phyloP scores from a whole-genome alignment of 2,888 invertebrate species.

The Halictus ligatus region DNA sequence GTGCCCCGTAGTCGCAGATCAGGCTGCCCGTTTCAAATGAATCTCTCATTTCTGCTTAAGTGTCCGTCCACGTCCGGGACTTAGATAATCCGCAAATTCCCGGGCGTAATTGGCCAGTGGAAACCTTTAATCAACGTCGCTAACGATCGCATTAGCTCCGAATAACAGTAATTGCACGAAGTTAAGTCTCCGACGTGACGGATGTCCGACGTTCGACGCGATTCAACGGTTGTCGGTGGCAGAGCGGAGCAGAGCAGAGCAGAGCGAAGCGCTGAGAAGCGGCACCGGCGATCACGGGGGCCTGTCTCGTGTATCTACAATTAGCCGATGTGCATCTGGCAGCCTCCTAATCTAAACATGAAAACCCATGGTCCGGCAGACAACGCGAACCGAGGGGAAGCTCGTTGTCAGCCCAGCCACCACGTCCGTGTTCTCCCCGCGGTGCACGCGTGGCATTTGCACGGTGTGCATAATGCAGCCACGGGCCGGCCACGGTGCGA shows the following conservation, averaged over 20 bases:
- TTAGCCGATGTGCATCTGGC: conserved; percentile 23
- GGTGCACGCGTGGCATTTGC: conserved; percentile 43
- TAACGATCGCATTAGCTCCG: conserved; percentile 3
- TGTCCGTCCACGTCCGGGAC: background rate
- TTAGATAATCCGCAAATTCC: conserved; percentile 11
- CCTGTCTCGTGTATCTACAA: conserved; percentile 33
- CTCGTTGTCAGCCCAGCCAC: conserved; percentile 46
- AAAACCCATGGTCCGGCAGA: conserved; percentile 46
- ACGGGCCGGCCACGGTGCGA: background rate
- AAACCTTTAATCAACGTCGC: conserved; percentile 7
- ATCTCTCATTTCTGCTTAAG: background rate
- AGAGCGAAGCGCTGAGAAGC: background rate
- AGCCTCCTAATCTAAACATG: conserved; percentile 33
- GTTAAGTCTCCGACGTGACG: conserved; percentile 9
- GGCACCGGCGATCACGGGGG: conserved; percentile 5
- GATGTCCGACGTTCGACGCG: conserved; percentile 1
- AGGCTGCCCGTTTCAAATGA: background rate
- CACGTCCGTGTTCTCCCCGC: conserved; percentile 31
- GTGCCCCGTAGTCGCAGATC: background rate
- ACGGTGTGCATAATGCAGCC: conserved; percentile 51
- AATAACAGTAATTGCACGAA: conserved; percentile 9
- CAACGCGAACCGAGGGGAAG: conserved; percentile 30
- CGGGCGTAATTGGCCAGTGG: background rate
- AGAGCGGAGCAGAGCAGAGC: background rate
- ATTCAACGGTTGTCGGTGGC: background rate